Evolutionary conservation across 2,888 invertebrate genomes (phyloP).

Genomic region (Chaetoderma sp.): DNA sequence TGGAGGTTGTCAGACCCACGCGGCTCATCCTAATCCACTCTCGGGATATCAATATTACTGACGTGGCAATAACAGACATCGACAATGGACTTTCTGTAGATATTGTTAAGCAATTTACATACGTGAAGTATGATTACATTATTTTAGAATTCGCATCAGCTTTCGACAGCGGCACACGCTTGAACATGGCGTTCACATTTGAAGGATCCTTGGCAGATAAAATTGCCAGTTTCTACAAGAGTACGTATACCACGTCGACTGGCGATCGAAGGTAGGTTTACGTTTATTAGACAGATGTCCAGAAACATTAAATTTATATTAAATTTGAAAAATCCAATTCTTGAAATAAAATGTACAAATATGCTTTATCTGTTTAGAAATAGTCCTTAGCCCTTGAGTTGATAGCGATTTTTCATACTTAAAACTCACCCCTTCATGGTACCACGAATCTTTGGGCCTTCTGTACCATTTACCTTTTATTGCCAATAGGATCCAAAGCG

Average conservation of each 20-base stretch:
- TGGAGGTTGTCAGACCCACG: constrained; percentile 62
- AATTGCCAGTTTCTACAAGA: constrained; percentile 82
- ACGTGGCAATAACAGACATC: constrained; percentile 61
- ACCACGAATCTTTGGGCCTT: no score
- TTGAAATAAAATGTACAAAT: no score
- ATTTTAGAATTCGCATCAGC: constrained; percentile 61
- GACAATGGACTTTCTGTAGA: constrained; percentile 31
- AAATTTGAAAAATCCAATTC: no score
- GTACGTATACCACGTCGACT: constrained; percentile 74
- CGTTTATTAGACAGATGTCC: no score
- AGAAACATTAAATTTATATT: no score
- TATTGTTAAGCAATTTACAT: constrained; percentile 61
- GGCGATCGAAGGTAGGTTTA: no score
- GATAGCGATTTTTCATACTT: no score
- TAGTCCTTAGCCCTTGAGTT: no score
- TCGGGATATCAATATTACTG: constrained; percentile 74
- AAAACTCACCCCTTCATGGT: no score
- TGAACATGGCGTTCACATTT: constrained; percentile 74
- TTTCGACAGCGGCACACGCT: constrained; percentile 44
- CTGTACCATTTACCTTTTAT: no score
- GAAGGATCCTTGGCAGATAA: constrained; percentile 77
- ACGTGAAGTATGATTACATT: constrained; percentile 70
- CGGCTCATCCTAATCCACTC: constrained; percentile 74
- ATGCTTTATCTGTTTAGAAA: no score
- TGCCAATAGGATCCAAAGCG: no score